phyloP scores from a whole-genome alignment of 2,113 vertebrate species.

The Cricetomys ansorgei region DNA sequence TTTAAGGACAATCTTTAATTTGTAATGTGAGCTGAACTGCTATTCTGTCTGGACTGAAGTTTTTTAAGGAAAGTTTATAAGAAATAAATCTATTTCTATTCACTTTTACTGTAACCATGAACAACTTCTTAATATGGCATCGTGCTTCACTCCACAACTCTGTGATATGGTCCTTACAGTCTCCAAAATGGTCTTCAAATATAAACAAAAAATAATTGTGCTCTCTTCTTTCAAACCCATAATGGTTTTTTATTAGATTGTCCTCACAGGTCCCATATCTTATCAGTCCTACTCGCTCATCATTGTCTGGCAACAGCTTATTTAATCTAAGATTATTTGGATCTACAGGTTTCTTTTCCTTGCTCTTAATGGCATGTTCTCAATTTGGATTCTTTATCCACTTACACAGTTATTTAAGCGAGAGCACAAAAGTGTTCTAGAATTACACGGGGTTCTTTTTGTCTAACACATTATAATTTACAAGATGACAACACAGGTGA shows the following conservation, averaged over 20 bases:
- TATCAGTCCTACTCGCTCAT: not conserved
- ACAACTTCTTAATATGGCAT: not conserved
- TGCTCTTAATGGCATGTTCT: slow-evolving; percentile 7
- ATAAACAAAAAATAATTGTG: not conserved
- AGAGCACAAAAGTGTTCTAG: not conserved
- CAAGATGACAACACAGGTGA: not conserved
- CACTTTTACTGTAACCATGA: not conserved
- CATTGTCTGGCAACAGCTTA: not conserved
- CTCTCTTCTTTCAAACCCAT: slow-evolving; percentile 10
- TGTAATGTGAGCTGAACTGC: slow-evolving; percentile 32
- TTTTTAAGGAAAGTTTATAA: slow-evolving; percentile 36
- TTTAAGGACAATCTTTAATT: slow-evolving; percentile 29
- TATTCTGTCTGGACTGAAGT: not conserved
- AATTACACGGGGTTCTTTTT: not conserved
- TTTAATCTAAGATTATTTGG: not conserved
- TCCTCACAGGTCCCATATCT: slow-evolving; percentile 2
- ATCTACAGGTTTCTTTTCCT: slow-evolving; percentile 30
- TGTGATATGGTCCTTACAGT: not conserved
- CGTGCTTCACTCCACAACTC: not conserved
- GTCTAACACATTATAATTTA: not conserved
- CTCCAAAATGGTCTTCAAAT: slow-evolving; percentile 34
- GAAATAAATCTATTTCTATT: slow-evolving; percentile 21
- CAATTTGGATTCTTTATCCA: not conserved
- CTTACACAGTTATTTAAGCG: not conserved
- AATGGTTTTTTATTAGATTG: slow-evolving; percentile 13